Base-by-base conservation (phyloP, 2,888 invertebrate species). In the Zele albiditarsus region DNA sequence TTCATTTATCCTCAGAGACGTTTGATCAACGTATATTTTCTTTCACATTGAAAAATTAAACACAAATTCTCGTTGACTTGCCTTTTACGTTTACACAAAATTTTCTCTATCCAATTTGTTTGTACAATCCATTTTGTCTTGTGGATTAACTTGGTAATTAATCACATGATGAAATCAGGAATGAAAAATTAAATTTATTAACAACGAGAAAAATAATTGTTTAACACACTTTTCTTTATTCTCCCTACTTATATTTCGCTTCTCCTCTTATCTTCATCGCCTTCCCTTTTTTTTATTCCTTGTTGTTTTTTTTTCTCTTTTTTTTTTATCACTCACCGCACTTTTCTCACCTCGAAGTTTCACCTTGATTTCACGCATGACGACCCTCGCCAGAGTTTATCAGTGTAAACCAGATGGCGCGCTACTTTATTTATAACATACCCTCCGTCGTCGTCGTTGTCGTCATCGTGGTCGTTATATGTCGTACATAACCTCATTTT, bases 331-430 rank as follows among this genome's bases (percentile, higher is more conserved):
- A 33, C 38, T 33, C 10, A n/a, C 10, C 27, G 60, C 23, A 63
- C 46, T 58, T 60, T 69, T 46, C 49, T 82, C 79, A 80, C 84
- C 83, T 83, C 82, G 83, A 85, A 83, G 84, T 86, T 86, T 83
- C 31, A 84, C 82, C 85, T 84, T 81, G 79, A 83, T 86, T 87
- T 86, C 80, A 79, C 86, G 83, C 86, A 85, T 85, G 86, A 82
- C 79, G 80, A 78, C 79, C 84, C 82, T 83, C 77, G 83, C 78
- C 77, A 62, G 82, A 81, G 82, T 86, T 86, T 87, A 87, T 87
- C 87, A 85, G 85, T 81, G 81, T 83, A 81, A 80, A 85, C 80
- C 86, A 87, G 86, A 81, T 84, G 82, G 79, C 77, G 83, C 80
- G 25, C 62, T 38, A 71, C 58, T 84, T 87, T 87, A 87, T 87